Conservation (phyloP, 2,113 vertebrate species). For the Chunga burmeisteri region DNA sequence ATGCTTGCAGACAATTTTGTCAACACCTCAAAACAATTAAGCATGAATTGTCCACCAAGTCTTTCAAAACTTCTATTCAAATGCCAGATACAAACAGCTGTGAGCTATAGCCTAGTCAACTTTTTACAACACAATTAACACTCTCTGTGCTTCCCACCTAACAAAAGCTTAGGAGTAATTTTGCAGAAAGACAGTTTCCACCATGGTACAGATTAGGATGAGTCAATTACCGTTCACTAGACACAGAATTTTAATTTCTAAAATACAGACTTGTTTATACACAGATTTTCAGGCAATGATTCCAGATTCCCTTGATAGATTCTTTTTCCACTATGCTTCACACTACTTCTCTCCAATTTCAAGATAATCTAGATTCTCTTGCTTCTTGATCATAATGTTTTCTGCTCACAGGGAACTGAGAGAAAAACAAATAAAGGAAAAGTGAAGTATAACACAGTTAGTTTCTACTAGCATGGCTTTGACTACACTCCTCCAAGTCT, state of each 20-base stretch:
- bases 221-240: neutral
- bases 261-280: neutral
- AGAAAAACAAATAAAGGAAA: neutral
- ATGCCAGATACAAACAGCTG: neutral
- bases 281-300: neutral
- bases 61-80: neutral
- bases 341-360: neutral
- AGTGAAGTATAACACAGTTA: neutral
- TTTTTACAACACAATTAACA: neutral
- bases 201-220: neutral
- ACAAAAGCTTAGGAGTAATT: neutral
- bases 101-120: neutral
- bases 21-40: neutral
- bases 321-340: neutral
- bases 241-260: neutral
- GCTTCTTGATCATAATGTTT: neutral
- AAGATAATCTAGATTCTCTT: neutral
- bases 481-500: neutral
- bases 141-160: neutral
- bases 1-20: neutral
- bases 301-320: neutral
- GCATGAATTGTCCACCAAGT: neutral
- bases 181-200: neutral
- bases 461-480: neutral
- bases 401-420: neutral